Base-by-base conservation (phyloP, 2,113 vertebrate species). In the Jacana jacana region DNA sequence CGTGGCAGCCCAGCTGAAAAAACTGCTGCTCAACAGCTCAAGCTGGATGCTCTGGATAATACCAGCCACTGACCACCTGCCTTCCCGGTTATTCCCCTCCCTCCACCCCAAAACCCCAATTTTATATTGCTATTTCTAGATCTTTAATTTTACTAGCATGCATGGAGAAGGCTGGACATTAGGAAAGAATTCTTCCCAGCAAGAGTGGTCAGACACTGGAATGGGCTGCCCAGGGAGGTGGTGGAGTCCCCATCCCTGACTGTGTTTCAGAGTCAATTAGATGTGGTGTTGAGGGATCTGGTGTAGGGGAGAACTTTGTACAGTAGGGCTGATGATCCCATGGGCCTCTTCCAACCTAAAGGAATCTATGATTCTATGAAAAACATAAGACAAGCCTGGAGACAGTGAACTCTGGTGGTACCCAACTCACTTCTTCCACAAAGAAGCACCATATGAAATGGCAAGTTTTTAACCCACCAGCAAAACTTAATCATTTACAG, bases 1-100 rank as follows among this genome's bases (percentile, higher is more conserved):
- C 9, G 3, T 27, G 75, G 65, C 75, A 93, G 68, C 39, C 80
- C 78, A 83, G 63, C n/a, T 75, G 83, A 90, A 91, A 90, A 83
- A 73, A 51, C 17, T 77, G 75, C 63, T 77, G 48, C 70, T 86
- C 31, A 78, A 87, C 81, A 87, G 60, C 54, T 73, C 3, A 2
- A 17, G 51, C 30, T 83, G 81, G 49, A 65, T 84, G 69, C 58
- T 89, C 66, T 92, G 85, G 61, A 65, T 52, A 91, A 48, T n/a
- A 42, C 16, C 18, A 85, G 65, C 15, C 77, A 79, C 44, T 46
- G 46, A 46, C 40, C 58, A 79, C 31, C 18, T 48, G 31, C 39
- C 31, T 61, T 81, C 61, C 39, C 25, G 40, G 42, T 30, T 65
- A 87, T 33, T 73, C 48, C 30, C 3, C 1, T 19, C 33, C 33